phyloP scores from a whole-genome alignment of 2,888 invertebrate species.

The Lamellibrachia columna region DNA sequence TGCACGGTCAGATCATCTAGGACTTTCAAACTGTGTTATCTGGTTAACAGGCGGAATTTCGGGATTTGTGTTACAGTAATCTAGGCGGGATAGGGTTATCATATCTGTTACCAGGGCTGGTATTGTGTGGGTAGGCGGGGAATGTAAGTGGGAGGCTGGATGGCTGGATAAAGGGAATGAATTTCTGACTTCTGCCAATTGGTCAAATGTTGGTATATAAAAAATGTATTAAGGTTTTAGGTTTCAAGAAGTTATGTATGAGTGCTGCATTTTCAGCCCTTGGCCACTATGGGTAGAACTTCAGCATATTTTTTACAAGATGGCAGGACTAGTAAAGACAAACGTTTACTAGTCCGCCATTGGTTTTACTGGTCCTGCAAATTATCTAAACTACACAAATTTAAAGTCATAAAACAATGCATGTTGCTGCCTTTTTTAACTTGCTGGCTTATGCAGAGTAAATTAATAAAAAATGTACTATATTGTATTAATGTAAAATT shows the following conservation, averaged over 20 bases:
- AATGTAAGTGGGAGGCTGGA: not conserved
- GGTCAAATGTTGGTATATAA: not conserved
- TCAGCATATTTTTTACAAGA: too few relatives aligned
- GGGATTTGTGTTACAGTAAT: not conserved
- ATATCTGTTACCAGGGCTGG: not conserved
- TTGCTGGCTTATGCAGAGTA: too few relatives aligned
- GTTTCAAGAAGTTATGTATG: not conserved
- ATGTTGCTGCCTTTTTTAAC: too few relatives aligned
- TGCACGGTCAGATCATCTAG: not conserved
- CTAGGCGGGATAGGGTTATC: not conserved
- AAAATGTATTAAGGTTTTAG: not conserved
- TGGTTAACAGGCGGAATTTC: not conserved
- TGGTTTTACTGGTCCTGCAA: too few relatives aligned
- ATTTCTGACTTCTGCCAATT: not conserved
- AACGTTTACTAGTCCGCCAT: too few relatives aligned
- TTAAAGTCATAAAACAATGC: too few relatives aligned
- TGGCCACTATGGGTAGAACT: too few relatives aligned
- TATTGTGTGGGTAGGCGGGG: not conserved
- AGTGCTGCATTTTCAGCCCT: not conserved
- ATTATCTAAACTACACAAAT: too few relatives aligned
- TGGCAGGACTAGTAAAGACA: too few relatives aligned
- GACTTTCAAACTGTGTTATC: not conserved
- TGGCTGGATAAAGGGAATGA: not conserved
- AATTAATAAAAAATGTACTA: too few relatives aligned
- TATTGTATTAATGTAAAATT: too few relatives aligned